Evolutionary conservation across 2,888 invertebrate species (phyloP).

Genomic region (Eutolmus rufibarbis): DNA sequence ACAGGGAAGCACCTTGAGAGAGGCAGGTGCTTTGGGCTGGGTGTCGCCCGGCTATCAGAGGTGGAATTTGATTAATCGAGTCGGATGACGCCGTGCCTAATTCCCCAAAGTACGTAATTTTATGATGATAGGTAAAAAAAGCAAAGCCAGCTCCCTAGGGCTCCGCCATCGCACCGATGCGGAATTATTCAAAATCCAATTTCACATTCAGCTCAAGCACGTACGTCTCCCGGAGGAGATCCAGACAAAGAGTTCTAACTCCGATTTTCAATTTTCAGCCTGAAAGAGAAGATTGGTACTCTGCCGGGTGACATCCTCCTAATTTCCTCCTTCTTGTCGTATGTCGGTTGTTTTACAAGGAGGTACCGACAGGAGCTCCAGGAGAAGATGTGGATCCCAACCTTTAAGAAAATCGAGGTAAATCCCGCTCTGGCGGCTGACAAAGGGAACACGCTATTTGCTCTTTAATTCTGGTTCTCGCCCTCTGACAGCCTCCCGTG

Average conservation of each 20-base stretch:
- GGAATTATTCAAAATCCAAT: conserved; percentile 15
- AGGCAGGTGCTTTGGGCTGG: neutral
- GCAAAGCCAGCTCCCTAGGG: neutral
- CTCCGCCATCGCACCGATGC: neutral
- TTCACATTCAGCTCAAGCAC: conserved; percentile 17
- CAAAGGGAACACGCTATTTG: neutral
- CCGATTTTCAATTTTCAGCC: conserved; percentile 59
- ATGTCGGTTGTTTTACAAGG: conserved; percentile 93
- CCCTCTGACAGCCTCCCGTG: conserved; percentile 63
- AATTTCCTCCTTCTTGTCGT: conserved; percentile 92
- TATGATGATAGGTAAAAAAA: conserved; percentile 24
- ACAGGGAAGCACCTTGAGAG: neutral
- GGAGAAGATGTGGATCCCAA: conserved; percentile 83
- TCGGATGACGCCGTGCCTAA: neutral
- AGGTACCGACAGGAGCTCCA: conserved; percentile 82
- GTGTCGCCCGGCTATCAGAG: neutral
- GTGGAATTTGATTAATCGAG: conserved; percentile 1
- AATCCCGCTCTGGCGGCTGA: conserved; percentile 48
- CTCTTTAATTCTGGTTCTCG: neutral
- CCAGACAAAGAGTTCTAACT: neutral
- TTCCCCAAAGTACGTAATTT: conserved; percentile 4
- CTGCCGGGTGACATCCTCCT: conserved; percentile 92
- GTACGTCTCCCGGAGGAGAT: neutral
- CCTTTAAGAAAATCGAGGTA: conserved; percentile 72
- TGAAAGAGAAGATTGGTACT: conserved; percentile 77